Evolutionary conservation across 2,888 invertebrate species (phyloP).

Genomic region (Miltochrista miniata): DNA sequence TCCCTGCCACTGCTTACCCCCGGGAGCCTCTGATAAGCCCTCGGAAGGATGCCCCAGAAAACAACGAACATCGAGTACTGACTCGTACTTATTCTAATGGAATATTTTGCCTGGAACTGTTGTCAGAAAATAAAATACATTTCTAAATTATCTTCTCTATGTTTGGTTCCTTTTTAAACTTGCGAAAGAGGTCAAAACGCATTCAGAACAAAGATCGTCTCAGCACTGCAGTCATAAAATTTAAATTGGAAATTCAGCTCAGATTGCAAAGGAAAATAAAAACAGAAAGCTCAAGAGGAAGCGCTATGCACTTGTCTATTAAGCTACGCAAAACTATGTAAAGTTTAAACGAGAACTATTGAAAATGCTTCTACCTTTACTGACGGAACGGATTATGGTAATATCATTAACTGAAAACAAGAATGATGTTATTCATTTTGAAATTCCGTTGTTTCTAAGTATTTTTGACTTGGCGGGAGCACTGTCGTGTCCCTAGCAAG

Average conservation of each 20-base stretch:
- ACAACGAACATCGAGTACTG: no score
- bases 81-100: no score
- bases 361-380: neutral
- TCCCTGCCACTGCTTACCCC: no score
- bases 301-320: conserved; percentile 1
- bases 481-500: no score
- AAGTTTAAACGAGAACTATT: neutral
- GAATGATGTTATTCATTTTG: no score
- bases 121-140: no score
- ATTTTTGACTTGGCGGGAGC: no score
- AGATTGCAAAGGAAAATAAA: conserved; percentile 2
- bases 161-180: neutral
- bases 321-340: neutral
- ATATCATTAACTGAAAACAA: neutral
- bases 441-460: no score
- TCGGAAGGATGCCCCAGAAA: no score
- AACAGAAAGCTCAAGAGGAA: neutral
- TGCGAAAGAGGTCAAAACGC: neutral
- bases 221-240: conserved; percentile 1
- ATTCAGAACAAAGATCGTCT: neutral
- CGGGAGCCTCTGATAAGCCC: no score
- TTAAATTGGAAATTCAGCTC: conserved; percentile 9
- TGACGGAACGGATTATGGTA: neutral
- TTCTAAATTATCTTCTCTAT: neutral
- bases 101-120: no score